Evolutionary conservation across 2,888 invertebrate genomes (phyloP), one percentile per base, ranked within the genome.

Genomic region (Kuschelorhynchus macadamiae): DNA sequence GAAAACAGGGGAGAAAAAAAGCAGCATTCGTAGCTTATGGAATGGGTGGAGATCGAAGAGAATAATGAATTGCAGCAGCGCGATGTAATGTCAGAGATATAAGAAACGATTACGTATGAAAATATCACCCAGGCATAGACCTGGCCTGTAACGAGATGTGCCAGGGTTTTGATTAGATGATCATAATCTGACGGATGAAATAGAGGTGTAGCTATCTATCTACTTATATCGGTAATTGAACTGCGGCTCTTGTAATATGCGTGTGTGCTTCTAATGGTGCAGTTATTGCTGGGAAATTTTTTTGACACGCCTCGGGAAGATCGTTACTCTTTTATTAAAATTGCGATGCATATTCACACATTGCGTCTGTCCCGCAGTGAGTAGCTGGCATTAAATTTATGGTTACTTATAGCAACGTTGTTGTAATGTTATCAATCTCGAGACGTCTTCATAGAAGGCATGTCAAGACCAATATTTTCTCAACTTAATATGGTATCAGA

Each of bases 11-110:
- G n/a, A 41, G 25, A 25, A n/a, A 44, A 68, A 66, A 71, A 67
- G 47, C 63, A 21, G 33, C 39, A 9, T 53, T 47, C 41, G 63
- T 50, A 55, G 61, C 67, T 62, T 68, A 62, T 56, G 59, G 63
- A 62, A 56, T 55, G 60, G 71, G 71, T 61, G 71, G 71, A 65
- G 63, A 67, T 46, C 42, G 33, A 17, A 61, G 53, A 50, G 59
- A 74, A 57, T 70, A 70, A 70, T 62, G 61, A 69, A 69, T 67
- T 32, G 66, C 68, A 11, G 64, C 59, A 59, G 63, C 59, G n/a
- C 59, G 68, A 63, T 63, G 56, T 68, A 68, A 68, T 64, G 59
- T 64, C 64, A 64, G 47, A 68, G 68, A 68, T 68, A 63, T 30
- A 39, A 33, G 36, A 42, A 41, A 61, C 44, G 60, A 66, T 66